Evolutionary conservation across 2,797 vertebrate genomes (phyloP).

Genomic region (Lepilemur septentrionalis): DNA sequence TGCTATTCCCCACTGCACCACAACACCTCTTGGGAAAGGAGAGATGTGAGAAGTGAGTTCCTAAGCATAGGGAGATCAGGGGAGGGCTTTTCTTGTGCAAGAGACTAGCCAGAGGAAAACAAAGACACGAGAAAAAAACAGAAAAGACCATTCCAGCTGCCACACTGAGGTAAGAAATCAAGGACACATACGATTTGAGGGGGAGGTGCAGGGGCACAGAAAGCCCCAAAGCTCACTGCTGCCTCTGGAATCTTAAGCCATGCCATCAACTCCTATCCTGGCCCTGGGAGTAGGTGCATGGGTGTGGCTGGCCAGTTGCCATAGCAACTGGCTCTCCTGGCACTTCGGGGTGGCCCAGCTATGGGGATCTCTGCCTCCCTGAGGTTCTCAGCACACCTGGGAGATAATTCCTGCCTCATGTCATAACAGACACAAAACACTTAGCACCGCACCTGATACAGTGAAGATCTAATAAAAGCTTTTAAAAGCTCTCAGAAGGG

Average conservation of each 20-base stretch:
- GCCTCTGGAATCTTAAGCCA: neutral
- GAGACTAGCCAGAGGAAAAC: neutral
- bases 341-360: neutral
- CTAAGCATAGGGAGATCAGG: neutral
- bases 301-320: neutral
- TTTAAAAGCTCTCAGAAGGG: conserved; percentile 6
- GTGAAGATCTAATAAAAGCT: conserved; percentile 6
- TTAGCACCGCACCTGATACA: neutral
- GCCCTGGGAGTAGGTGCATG: too few species aligned
- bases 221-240: neutral
- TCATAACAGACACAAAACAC: neutral
- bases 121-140: neutral
- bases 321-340: neutral
- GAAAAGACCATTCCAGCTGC: neutral
- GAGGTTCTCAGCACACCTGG: neutral
- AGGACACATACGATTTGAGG: neutral
- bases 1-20: neutral
- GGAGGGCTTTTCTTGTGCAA: neutral
- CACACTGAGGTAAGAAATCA: neutral
- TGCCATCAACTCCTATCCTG: neutral
- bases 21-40: neutral
- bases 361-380: neutral
- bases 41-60: neutral
- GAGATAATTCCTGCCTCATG: neutral
- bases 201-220: neutral